Evolutionary conservation across 2,113 vertebrate genomes (phyloP).

Genomic region (Oreotragus oreotragus): DNA sequence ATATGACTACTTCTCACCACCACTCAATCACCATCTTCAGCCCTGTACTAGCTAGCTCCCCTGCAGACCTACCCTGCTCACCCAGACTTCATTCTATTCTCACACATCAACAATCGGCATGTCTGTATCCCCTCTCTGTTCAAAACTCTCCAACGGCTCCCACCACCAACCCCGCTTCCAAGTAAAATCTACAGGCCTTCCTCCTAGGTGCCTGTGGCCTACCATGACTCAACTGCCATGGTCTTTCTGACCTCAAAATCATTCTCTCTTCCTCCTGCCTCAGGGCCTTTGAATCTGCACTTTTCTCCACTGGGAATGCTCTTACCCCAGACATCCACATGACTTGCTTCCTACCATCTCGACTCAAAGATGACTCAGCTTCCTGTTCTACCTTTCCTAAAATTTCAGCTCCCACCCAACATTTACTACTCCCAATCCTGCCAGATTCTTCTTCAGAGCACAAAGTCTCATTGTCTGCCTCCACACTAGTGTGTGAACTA

Average conservation of each 20-base stretch:
- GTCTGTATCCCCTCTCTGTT: background rate
- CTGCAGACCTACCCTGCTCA: background rate
- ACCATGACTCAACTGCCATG: background rate
- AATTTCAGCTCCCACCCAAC: background rate
- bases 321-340: background rate
- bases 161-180: background rate
- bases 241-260: background rate
- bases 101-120: background rate
- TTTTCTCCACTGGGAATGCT: background rate
- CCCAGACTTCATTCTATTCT: background rate
- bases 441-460: background rate
- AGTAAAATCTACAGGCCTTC: background rate
- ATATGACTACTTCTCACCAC: background rate
- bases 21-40: background rate
- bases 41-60: background rate
- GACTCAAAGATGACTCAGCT: background rate
- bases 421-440: background rate
- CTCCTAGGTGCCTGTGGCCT: background rate
- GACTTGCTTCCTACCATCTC: background rate
- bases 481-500: background rate
- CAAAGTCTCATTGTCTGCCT: background rate
- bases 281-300: constrained; percentile 17
- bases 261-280: background rate
- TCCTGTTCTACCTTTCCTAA: background rate
- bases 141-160: background rate